Conservation (phyloP, 2,888 invertebrate genomes). For the Macrosoma leucophasiata region DNA sequence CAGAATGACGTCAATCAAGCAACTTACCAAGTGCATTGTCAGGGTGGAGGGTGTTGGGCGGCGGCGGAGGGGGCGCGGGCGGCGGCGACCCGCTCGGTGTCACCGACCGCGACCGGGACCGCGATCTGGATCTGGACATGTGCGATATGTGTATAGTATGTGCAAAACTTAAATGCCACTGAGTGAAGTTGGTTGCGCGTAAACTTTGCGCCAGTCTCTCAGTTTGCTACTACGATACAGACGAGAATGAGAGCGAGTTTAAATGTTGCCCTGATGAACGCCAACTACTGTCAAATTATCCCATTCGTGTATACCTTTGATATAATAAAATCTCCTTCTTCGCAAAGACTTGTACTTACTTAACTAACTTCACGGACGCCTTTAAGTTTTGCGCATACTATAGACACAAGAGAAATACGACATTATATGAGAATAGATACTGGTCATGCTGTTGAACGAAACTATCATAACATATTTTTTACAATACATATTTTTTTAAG, state of each 20-base stretch:
- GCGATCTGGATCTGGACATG: constrained; percentile 42
- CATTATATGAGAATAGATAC: no score
- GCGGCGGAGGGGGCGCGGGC: constrained; percentile 45
- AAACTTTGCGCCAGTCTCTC: no score
- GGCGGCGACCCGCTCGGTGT: constrained; percentile 58
- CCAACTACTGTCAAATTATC: not conserved
- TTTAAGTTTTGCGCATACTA: no score
- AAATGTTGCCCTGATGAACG: constrained; percentile 1
- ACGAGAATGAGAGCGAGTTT: not conserved
- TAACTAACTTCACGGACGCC: no score
- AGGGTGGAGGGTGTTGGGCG: constrained; percentile 58
- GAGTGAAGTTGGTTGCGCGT: constrained; percentile 3
- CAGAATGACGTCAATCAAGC: no score
- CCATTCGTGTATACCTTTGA: no score
- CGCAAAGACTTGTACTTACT: no score
- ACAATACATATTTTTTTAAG: no score
- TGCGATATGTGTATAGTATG: not conserved
- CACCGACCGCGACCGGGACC: constrained; percentile 63
- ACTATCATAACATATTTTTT: no score
- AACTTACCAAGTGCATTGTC: constrained; percentile 67
- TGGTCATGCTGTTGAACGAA: no score
- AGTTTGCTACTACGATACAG: not conserved
- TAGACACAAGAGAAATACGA: no score
- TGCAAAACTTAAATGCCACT: not conserved
- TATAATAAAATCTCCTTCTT: no score